Evolutionary conservation across 2,888 invertebrate species (phyloP).

Genomic region (Amitus sp.): DNA sequence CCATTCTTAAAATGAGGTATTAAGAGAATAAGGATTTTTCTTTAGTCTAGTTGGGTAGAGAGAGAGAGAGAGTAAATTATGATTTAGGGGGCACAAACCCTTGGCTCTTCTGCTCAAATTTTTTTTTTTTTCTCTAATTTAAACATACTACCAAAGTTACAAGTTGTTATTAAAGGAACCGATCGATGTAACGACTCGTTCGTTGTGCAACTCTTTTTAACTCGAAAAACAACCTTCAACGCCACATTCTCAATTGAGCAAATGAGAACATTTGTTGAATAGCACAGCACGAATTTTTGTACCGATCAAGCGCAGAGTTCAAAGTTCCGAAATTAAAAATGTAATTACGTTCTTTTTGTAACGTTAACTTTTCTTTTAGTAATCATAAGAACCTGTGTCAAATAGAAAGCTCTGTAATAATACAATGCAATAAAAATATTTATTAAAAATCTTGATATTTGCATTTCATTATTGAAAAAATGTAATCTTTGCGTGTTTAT

Average conservation of each 20-base stretch:
- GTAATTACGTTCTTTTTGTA: neutral
- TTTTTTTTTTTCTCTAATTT: conserved; percentile 35
- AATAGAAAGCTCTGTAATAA: conserved; percentile 6
- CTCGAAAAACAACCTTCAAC: neutral
- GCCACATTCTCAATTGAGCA: neutral
- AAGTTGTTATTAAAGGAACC: conserved; percentile 34
- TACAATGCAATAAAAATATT: conserved; percentile 4
- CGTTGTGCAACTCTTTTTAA: neutral
- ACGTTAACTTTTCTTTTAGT: too few species aligned
- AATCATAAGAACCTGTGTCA: conserved; percentile 15
- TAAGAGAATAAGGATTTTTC: neutral
- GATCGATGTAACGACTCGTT: conserved; percentile 24
- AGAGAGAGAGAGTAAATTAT: neutral
- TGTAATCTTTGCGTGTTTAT: too few species aligned
- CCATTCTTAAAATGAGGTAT: too few species aligned
- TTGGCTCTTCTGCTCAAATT: too few species aligned
- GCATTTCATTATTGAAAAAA: too few species aligned
- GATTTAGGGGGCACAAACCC: too few species aligned
- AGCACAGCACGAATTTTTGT: neutral
- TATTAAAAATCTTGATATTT: too few species aligned
- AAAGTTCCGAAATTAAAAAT: neutral
- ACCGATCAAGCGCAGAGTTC: neutral
- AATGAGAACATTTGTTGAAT: neutral
- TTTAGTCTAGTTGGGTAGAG: neutral
- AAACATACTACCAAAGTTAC: conserved; percentile 46